Evolutionary conservation across 2,113 vertebrate species (phyloP).

Genomic region (Vulpes lagopus): DNA sequence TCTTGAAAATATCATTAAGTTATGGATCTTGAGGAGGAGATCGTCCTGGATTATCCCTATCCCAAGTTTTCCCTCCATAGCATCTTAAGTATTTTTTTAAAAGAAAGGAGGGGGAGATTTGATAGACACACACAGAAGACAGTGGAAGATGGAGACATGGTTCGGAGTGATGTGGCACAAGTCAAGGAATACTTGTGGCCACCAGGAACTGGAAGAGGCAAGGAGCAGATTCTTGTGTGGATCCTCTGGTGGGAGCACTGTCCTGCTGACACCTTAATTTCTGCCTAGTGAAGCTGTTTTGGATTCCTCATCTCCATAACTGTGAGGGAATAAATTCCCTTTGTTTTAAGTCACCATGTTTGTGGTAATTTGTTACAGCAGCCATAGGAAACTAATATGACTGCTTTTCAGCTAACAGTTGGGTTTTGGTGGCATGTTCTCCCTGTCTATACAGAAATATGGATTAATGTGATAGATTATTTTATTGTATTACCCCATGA

Average conservation of each 20-base stretch:
- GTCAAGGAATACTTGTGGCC: not conserved
- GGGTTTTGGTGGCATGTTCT: not conserved
- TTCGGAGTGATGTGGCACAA: not conserved
- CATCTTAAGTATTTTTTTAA: not conserved
- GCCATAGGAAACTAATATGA: not conserved
- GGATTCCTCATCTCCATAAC: not conserved
- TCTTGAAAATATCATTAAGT: not conserved
- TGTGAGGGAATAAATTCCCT: not conserved
- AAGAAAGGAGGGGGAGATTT: not conserved
- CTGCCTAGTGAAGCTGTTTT: not conserved
- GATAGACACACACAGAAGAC: not conserved
- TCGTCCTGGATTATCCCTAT: not conserved
- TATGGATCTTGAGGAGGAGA: not conserved
- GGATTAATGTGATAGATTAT: not conserved
- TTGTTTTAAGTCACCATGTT: conserved; percentile 12
- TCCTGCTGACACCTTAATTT: not conserved
- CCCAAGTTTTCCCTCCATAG: not conserved
- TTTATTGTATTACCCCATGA: not conserved
- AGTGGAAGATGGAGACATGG: not conserved
- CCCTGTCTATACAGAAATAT: not conserved
- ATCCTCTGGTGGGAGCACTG: not conserved
- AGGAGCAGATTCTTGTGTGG: not conserved
- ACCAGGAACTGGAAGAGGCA: not conserved
- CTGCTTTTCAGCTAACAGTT: not conserved
- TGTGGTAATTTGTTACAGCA: not conserved